Evolutionary conservation across 2,888 invertebrate genomes (phyloP).

Genomic region (Hypercompe scribonia): DNA sequence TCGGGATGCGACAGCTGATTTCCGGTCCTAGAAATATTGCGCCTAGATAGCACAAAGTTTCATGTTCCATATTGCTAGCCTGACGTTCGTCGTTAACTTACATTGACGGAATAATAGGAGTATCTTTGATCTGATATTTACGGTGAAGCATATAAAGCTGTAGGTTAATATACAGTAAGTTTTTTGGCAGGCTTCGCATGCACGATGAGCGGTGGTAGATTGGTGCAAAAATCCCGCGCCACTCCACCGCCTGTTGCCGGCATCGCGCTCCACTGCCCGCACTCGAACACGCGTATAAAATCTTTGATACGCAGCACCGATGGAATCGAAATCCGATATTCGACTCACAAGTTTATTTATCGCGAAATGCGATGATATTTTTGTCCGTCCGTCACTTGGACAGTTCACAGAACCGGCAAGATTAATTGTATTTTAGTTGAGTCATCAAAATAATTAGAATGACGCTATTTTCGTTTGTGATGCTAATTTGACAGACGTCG

Average conservation of each 20-base stretch:
- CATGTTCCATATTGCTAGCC: constrained; percentile 46
- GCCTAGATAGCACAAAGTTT: constrained; percentile 57
- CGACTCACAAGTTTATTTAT: constrained; percentile 82
- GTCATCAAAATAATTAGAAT: constrained; percentile 87
- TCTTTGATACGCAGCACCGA: constrained; percentile 86
- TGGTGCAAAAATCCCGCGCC: constrained; percentile 17
- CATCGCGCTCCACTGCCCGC: constrained; percentile 71
- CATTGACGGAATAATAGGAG: constrained; percentile 37
- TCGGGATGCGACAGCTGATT: constrained; percentile 83
- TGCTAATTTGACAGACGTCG: constrained; percentile 87
- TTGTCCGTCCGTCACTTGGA: constrained; percentile 84
- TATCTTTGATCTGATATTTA: constrained; percentile 25
- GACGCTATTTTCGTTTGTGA: constrained; percentile 86
- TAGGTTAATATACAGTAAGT: constrained; percentile 17
- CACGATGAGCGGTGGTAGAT: constrained; percentile 21
- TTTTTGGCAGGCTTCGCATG: constrained; percentile 39
- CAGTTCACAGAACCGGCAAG: constrained; percentile 86
- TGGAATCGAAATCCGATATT: constrained; percentile 86
- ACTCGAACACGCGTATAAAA: constrained; percentile 74
- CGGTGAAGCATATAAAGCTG: constrained; percentile 31
- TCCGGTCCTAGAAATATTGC: constrained; percentile 68
- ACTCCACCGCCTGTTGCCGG: constrained; percentile 54
- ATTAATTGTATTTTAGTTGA: constrained; percentile 87
- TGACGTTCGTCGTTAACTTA: constrained; percentile 38
- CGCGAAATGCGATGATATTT: constrained; percentile 86